Conservation (phyloP, 1,140 invertebrate genomes). For the Drosophila nannoptera region DNA sequence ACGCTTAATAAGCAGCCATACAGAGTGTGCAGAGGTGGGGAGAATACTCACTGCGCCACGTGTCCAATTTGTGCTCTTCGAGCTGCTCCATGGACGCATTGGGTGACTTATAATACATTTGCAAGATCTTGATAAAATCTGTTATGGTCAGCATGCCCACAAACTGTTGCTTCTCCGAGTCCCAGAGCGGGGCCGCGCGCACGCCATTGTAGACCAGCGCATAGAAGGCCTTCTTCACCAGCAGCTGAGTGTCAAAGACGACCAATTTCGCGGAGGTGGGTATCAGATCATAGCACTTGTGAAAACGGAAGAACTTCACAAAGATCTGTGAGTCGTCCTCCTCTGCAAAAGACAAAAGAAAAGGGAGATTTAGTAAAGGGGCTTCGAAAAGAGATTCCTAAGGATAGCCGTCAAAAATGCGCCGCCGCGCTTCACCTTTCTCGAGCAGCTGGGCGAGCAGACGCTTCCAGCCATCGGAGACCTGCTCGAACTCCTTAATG, state of each 20-base stretch:
- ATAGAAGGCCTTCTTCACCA: conserved; percentile 99
- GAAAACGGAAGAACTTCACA: conserved; percentile 99
- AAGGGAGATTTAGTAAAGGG: too few relatives aligned
- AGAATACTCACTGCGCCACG: conserved; percentile 90
- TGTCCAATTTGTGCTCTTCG: conserved; percentile 97
- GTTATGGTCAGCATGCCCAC: conserved; percentile 99
- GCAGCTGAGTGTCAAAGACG: conserved; percentile 99
- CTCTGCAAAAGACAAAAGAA: conserved; percentile 85
- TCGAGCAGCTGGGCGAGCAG: conserved; percentile 85
- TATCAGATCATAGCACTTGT: conserved; percentile 99
- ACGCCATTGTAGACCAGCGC: conserved; percentile 99
- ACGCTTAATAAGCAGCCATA: not conserved
- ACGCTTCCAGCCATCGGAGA: conserved; percentile 86
- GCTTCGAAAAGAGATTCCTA: too few relatives aligned
- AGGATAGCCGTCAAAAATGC: too few relatives aligned
- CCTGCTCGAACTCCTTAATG: conserved; percentile 91
- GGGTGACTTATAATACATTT: conserved; percentile 98
- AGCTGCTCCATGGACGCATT: conserved; percentile 95
- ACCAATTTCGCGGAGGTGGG: conserved; percentile 99
- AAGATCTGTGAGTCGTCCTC: conserved; percentile 97
- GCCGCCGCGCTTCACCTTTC: conserved; percentile 81
- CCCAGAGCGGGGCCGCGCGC: conserved; percentile 98
- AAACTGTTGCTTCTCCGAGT: conserved; percentile 93
- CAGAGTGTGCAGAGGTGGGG: too few relatives aligned
- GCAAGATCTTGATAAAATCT: conserved; percentile 99